These are phyloP conservation scores for Pocillopora meandrina DNA, from an alignment of 92 coral and sea anemone species.

Conservation along the genomic window DNA sequence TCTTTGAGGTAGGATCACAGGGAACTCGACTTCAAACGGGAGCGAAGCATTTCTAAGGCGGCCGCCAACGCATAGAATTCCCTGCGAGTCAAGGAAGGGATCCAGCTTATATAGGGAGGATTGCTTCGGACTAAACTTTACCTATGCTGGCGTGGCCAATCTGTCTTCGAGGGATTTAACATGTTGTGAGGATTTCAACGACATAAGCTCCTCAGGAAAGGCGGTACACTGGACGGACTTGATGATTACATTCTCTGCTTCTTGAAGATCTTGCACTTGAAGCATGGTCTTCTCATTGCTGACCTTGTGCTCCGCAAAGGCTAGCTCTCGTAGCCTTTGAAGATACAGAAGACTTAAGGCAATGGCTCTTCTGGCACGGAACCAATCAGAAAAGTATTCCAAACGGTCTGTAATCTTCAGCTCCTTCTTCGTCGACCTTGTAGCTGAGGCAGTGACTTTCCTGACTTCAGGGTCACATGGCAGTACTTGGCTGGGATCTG, in stretches of 20 bases:
- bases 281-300: background rate
- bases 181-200: background rate
- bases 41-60: constrained; percentile 37
- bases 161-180: background rate
- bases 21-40: constrained; percentile 40
- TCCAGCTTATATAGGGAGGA: constrained; percentile 24
- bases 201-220: background rate
- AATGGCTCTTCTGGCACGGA: too few species aligned
- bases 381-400: too few species aligned
- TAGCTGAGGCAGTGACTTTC: constrained; percentile 6
- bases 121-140: too few species aligned
- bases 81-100: constrained; percentile 57
- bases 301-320: background rate
- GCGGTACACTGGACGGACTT: background rate
- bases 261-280: background rate
- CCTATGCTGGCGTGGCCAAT: background rate
- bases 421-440: background rate
- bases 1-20: constrained; percentile 44
- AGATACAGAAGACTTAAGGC: too few species aligned
- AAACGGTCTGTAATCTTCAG: background rate
- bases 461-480: background rate
- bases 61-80: constrained; percentile 62
- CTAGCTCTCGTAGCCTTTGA: too few species aligned
- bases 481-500: too few species aligned
- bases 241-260: background rate